These are phyloP conservation scores for Mormyrus proboscirostris DNA, from an alignment of 2,797 vertebrate species.

Conservation along the genomic window DNA sequence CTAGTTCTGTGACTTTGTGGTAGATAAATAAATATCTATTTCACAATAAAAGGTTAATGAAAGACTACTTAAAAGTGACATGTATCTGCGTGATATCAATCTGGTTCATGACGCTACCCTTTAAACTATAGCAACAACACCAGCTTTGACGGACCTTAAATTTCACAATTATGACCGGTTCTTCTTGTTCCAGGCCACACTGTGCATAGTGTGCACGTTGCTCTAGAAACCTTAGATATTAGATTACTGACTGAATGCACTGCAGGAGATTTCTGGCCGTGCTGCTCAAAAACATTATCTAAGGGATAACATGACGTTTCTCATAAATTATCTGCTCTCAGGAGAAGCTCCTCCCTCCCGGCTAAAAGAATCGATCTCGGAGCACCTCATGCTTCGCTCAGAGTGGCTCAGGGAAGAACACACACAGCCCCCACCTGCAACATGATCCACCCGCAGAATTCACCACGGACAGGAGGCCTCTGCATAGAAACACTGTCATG, in stretches of 20 bases:
- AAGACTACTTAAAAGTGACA: not conserved
- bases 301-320: not conserved
- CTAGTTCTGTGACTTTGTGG: not conserved
- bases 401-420: not conserved
- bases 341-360: not conserved
- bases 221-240: not conserved
- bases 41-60: not conserved
- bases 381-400: not conserved
- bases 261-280: not conserved
- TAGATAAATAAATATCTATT: not conserved
- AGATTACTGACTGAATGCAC: not conserved
- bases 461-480: not conserved
- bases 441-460: not conserved
- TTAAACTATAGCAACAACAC: not conserved
- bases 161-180: not conserved
- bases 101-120: not conserved
- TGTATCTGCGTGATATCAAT: not conserved
- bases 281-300: not conserved
- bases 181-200: not conserved
- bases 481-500: not conserved
- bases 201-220: not conserved
- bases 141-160: not conserved
- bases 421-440: not conserved
- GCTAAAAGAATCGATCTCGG: conserved; percentile 29
- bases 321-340: not conserved